Evolutionary conservation across 1,140 invertebrate genomes (phyloP).

Genomic region (Papilio aristodemus): DNA sequence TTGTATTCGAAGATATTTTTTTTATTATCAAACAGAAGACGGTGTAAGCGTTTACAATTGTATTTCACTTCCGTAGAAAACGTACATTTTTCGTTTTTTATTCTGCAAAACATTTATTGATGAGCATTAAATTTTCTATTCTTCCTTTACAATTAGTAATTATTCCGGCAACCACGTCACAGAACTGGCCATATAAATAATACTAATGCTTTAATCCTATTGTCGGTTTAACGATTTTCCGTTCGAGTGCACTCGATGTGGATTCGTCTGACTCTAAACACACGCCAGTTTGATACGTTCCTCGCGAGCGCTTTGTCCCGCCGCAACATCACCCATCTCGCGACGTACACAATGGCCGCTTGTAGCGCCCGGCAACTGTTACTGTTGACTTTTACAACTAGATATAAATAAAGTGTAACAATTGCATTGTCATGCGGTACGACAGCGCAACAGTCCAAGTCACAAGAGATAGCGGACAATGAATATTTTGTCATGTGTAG

Average conservation of each 20-base stretch:
- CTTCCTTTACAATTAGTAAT: too few species aligned
- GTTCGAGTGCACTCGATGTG: background rate
- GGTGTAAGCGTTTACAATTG: too few species aligned
- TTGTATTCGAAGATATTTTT: too few species aligned
- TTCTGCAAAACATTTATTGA: too few species aligned
- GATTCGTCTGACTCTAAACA: conserved; percentile 2
- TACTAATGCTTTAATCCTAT: background rate
- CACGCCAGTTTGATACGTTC: background rate
- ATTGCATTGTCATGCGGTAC: conserved; percentile 41
- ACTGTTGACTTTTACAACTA: conserved; percentile 49
- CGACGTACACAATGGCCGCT: background rate
- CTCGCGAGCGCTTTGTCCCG: background rate
- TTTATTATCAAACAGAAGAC: too few species aligned
- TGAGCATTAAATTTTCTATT: too few species aligned
- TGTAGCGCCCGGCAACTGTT: conserved; percentile 31
- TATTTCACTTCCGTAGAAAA: too few species aligned
- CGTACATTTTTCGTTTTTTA: too few species aligned
- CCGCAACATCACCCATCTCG: background rate
- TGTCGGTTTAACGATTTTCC: background rate
- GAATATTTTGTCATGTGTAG: background rate
- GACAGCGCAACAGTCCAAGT: conserved; percentile 20
- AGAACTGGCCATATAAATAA: background rate
- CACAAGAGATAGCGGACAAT: background rate
- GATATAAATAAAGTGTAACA: conserved; percentile 51
- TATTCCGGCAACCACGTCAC: too few species aligned